Percentiles rank a stretch among this genome's conserved stretches.
Evolutionary conservation across 1,140 invertebrate species (phyloP).

Genomic region (Cataglyphis hispanica): DNA sequence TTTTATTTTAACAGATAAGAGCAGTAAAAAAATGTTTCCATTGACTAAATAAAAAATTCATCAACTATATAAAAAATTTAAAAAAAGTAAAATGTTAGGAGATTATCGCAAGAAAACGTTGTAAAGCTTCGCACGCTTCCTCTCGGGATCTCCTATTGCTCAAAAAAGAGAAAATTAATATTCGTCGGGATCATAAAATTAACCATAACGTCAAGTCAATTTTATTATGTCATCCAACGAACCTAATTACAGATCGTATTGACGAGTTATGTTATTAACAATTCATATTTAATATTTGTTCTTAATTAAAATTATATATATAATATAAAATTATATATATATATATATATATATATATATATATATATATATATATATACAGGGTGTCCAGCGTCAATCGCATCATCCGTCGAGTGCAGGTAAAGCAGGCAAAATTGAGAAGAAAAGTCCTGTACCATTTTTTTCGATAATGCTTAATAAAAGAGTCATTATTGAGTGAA

Average conservation of each 20-base stretch:
- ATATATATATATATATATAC: too few relatives aligned
- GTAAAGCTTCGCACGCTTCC: constrained; percentile 74
- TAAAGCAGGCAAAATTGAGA: too few relatives aligned
- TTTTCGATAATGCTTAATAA: too few relatives aligned
- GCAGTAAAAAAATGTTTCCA: background rate
- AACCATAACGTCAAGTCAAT: constrained; percentile 74
- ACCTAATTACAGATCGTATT: constrained; percentile 5
- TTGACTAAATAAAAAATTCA: background rate
- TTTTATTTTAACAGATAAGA: background rate
- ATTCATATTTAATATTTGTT: background rate
- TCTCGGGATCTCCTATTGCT: constrained; percentile 80
- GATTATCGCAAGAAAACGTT: constrained; percentile 83
- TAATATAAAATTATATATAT: too few relatives aligned
- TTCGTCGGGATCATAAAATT: constrained; percentile 79
- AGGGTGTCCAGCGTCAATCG: too few relatives aligned
- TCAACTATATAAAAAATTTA: background rate
- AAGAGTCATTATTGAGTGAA: too few relatives aligned
- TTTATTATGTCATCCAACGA: constrained; percentile 73
- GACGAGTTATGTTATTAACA: background rate
- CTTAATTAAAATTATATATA: too few relatives aligned
- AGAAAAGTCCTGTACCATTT: too few relatives aligned
- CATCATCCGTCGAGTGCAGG: too few relatives aligned
- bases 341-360: too few relatives aligned
- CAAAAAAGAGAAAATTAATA: constrained; percentile 69
- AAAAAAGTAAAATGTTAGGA: constrained; percentile 75